Percentiles rank a stretch among this genome's conserved stretches.
phyloP scores from a whole-genome alignment of 92 coral and sea anemone genomes.

The Porites divaricata region DNA sequence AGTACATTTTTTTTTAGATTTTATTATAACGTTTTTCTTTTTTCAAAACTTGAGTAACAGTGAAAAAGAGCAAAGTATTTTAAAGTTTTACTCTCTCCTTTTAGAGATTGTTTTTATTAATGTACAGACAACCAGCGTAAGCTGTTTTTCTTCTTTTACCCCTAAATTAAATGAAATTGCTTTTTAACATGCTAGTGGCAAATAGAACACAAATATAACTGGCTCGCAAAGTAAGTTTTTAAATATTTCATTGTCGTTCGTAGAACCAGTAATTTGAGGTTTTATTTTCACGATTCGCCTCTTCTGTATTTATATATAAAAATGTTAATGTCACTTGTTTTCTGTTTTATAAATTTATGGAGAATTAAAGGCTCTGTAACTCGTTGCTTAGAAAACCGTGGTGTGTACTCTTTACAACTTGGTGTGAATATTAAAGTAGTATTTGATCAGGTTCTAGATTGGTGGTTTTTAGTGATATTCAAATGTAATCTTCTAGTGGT shows the following conservation, averaged over 20 bases:
- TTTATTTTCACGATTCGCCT: not conserved
- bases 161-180: not conserved
- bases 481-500: conserved; percentile 27
- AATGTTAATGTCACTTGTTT: not conserved
- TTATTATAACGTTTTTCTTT: not conserved
- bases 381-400: not conserved
- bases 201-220: not conserved
- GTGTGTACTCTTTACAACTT: not conserved
- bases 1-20: no score
- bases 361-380: not conserved
- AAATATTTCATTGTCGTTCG: not conserved
- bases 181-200: not conserved
- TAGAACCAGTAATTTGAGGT: not conserved
- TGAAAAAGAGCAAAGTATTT: not conserved
- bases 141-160: not conserved
- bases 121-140: not conserved
- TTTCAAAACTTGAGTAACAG: not conserved
- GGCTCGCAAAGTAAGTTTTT: conserved; percentile 2
- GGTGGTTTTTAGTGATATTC: conserved; percentile 21
- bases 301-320: not conserved
- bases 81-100: not conserved
- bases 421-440: not conserved
- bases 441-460: no score
- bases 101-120: not conserved
- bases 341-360: not conserved